Conservation (phyloP, 2,797 vertebrate genomes). For the Mastacembelus armatus region DNA sequence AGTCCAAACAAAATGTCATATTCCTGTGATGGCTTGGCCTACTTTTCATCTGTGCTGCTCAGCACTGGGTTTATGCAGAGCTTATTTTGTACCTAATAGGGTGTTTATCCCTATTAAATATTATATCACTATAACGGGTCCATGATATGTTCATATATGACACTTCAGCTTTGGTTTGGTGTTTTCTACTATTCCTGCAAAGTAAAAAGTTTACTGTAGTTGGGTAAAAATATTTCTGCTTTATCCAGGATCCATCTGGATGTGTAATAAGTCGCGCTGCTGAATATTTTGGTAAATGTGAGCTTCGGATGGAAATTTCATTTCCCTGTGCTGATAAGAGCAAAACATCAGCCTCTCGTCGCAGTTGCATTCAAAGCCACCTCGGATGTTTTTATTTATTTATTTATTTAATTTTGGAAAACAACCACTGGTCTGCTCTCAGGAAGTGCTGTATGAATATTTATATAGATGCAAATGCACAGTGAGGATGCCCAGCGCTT, state of each 20-base stretch:
- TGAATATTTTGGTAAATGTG: conserved; percentile 27
- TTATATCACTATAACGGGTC: conserved; percentile 23
- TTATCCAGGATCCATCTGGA: conserved; percentile 4
- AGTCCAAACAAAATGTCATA: conserved; percentile 40
- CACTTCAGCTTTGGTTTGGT: conserved; percentile 13
- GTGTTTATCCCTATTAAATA: conserved; percentile 41
- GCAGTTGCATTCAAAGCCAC: conserved; percentile 61
- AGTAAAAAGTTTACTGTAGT: not conserved
- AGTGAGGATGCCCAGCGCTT: conserved; percentile 73
- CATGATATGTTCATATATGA: conserved; percentile 9
- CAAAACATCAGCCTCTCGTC: conserved; percentile 39
- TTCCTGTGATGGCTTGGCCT: conserved; percentile 38
- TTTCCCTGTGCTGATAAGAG: conserved; percentile 38
- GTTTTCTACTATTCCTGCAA: not conserved
- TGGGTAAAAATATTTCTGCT: conserved; percentile 15
- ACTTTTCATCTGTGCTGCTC: conserved; percentile 35
- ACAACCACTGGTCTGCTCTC: conserved; percentile 62
- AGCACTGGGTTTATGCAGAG: conserved; percentile 25
- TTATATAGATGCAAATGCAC: conserved; percentile 75
- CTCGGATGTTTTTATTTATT: conserved; percentile 36
- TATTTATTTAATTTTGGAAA: too few species aligned
- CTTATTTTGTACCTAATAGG: conserved; percentile 42
- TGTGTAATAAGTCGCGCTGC: conserved; percentile 32
- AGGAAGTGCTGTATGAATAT: conserved; percentile 78
- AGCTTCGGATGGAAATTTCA: conserved; percentile 23